Evolutionary conservation across 30 jellyfish, hydroid and myxozoan genomes (phyloP).

Genomic region (Nemopilema nomurai): DNA sequence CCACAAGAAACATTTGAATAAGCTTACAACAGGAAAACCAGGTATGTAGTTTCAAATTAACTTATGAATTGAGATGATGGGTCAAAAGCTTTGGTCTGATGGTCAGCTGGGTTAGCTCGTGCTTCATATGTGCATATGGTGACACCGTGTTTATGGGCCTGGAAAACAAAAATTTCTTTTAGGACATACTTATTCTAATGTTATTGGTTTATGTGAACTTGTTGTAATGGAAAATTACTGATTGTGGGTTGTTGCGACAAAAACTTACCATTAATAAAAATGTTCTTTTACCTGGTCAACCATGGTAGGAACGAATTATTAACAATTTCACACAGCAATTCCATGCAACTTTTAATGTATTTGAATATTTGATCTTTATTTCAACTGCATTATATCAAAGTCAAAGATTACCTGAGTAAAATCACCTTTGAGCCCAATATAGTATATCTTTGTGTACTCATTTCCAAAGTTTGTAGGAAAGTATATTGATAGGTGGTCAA

Average conservation of each 20-base stretch:
- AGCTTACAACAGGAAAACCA: not conserved
- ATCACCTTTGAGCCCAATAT: constrained; percentile 94
- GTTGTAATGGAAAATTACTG: too few relatives aligned
- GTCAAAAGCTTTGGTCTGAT: constrained; percentile 51
- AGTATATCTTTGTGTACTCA: constrained; percentile 74
- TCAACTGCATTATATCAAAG: too few relatives aligned
- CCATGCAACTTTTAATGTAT: too few relatives aligned
- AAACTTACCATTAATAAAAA: too few relatives aligned
- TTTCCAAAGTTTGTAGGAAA: constrained; percentile 90
- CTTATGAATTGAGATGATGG: constrained; percentile 56
- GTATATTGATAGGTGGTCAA: constrained; percentile 82
- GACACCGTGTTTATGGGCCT: constrained; percentile 98
- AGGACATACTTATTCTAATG: not conserved
- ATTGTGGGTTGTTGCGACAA: not conserved
- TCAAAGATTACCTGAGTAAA: constrained; percentile 65
- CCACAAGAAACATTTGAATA: too few relatives aligned
- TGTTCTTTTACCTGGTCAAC: not conserved
- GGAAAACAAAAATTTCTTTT: not conserved
- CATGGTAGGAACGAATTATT: too few relatives aligned
- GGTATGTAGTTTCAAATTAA: not conserved
- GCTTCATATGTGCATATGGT: constrained; percentile 97
- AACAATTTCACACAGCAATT: too few relatives aligned
- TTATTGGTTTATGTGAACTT: not conserved
- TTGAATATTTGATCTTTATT: not conserved
- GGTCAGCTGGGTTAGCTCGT: constrained; percentile 94